Base-by-base conservation (phyloP, 2,888 invertebrate genomes). In the Dasypolia templi region DNA sequence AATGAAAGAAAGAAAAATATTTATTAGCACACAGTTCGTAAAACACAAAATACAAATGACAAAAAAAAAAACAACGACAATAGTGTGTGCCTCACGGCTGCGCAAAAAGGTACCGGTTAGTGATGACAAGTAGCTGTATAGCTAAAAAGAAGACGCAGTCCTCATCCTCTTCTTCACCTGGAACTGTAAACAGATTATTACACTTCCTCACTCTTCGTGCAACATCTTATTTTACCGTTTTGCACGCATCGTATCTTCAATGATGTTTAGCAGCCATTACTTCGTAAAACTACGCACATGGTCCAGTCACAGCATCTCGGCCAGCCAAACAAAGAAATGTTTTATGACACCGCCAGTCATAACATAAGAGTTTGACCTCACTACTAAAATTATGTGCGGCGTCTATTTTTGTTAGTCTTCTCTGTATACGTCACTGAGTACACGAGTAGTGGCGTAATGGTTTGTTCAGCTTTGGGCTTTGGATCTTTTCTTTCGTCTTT, bases 351-450 rank as follows among this genome's bases (percentile, higher is more conserved):
- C 56, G 44, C 74, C 73, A 80, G 84, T 86, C 79, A 85, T 64
- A 87, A 86, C 86, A 84, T 78, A 35, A 66, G 64, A 79, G 76
- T 72, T 78, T 71, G 78, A 73, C 83, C 75, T 86, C 68, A 72
- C 65, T 53, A 76, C 86, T 87, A 87, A 85, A 79, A 83, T 75
- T 71, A 65, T 72, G 35, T 39, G 51, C 29, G 29, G 19, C 58
- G 39, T 79, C 77, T 86, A 87, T 86, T 82, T 85, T 67, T 35
- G 88, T 82, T 22, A 53, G 56, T 51, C 14, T 39, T 44, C 35
- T 46, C 35, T 49, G n/a, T 49, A 56, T 29, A 85, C 87, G 77
- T 87, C 85, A 86, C 61, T 55, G 61, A 44, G 55, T 66, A 74
- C 65, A 77, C 72, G 74, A 72, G 74, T 67, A 58, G 55, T 55